Evolutionary conservation across 2,113 vertebrate species (phyloP), one percentile per base, ranked within the genome.

Genomic region (Acrocephalus arundinaceus): DNA sequence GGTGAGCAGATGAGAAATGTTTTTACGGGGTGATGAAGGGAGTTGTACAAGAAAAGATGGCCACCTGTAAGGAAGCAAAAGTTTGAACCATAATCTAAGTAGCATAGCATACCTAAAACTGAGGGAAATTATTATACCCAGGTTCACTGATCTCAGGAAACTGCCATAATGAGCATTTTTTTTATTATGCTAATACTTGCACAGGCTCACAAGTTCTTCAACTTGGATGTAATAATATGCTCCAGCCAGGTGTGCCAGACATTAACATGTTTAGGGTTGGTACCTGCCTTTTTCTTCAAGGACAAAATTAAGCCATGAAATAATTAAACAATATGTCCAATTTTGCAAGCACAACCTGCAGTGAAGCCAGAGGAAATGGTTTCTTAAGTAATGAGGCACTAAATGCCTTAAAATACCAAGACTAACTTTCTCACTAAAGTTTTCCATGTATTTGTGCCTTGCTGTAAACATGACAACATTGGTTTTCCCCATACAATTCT

Each of bases 191-290:
- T 51, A 81, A 84, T 72, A 51, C 45, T 74, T 71, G 31, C 41
- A 81, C 62, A 82, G 61, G 24, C 39, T 84, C 25, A 54, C 9
- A 43, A 39, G 7, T 59, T 22, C 37, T 58, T 80, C 57, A 41
- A 0, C 1, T 7, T 87, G 16, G 21, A 37, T 82, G 21, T 46
- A 61, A 57, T 65, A 54, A 57, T 70, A n/a, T 2, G 1, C 46
- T 89, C 12, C 39, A 84, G 14, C 33, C 43, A 77, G 54, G 59
- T 37, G 4, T 77, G 37, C 33, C 46, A 33, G 55, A 70, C 39
- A 45, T 78, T 48, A 52, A 30, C 24, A 31, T 1, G 0, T 87
- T 89, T 68, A 75, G 30, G 57, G 48, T 11, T 51, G 15, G 10
- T 80, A n/a, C 13, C 13, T 80, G 43, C 19, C 28, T 71, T 89